A percentile compares a stretch with the other conserved stretches of the same genome.
These are phyloP conservation scores for Napeogenes inachia DNA, from an alignment of 2,888 invertebrate genomes.

Conservation along the genomic window DNA sequence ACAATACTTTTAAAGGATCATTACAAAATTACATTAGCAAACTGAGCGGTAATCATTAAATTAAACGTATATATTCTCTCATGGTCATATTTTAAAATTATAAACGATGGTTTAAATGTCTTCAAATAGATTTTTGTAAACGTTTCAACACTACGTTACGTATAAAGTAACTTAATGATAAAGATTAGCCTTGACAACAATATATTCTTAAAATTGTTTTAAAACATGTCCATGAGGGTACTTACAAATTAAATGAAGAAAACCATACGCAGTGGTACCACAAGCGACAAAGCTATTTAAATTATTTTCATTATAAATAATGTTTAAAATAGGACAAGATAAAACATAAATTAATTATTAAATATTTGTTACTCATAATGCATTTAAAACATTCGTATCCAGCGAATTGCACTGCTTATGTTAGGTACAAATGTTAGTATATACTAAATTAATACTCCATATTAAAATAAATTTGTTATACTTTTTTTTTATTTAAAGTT, in stretches of 20 bases:
- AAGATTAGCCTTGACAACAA: too few species aligned
- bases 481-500: conserved; percentile 15
- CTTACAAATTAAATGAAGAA: conserved; percentile 1
- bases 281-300: conserved; percentile 30
- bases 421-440: conserved; percentile 12
- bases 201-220: background rate
- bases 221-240: conserved; percentile 2
- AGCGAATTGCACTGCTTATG: background rate
- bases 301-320: conserved; percentile 17
- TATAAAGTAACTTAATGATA: too few species aligned
- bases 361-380: conserved; percentile 10
- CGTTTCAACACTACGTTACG: too few species aligned
- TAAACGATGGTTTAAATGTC: too few species aligned
- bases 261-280: conserved; percentile 12
- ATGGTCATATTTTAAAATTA: background rate
- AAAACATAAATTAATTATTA: conserved; percentile 7
- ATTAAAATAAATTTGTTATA: conserved; percentile 28
- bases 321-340: too few species aligned
- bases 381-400: conserved; percentile 9
- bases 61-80: background rate
- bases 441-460: conserved; percentile 29
- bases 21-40: conserved; percentile 24
- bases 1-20: conserved; percentile 22
- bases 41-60: conserved; percentile 17
- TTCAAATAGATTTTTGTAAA: too few species aligned